Evolutionary conservation across 2,797 vertebrate genomes (phyloP), one percentile per base, ranked within the genome.

Genomic region (Peromyscus eremicus): DNA sequence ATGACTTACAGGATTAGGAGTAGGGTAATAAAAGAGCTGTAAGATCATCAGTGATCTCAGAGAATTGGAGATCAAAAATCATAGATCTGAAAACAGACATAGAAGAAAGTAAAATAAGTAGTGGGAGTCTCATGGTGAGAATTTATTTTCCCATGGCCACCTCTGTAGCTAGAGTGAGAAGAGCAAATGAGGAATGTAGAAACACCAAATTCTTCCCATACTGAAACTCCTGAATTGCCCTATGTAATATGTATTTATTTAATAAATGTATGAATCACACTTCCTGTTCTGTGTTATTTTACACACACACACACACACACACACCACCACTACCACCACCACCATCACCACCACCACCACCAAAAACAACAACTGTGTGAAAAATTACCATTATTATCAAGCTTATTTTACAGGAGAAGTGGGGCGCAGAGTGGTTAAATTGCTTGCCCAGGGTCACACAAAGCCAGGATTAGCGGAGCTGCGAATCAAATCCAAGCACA

Each of bases 21-120:
- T 3, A 40, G 27, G 8, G 0, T 52, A 84, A 43, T 60, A 93
- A 89, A 21, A 40, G 85, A 16, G 11, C 60, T 73, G 37, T 0
- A 64, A 93, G 77, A 40, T 85, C 37, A 88, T 43, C 37, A 16
- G 43, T 6, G 11, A 82, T 13, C 64, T 21, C 89, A 46, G 19
- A 14, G 40, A 97, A 62, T 17, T 27, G 64, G 77, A 79, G 1
- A 55, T 70, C 81, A 82, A 55, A 71, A 12, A 86, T 23, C 40
- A 93, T 10, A 86, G 49, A 66, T 89, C 81, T 83, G 40, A 85
- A 92, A 76, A 94, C 46, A 71, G 79, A 76, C 3, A 12, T 8
- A 25, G 23, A 73, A 84, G 73, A 17, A 89, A 73, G 89, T 94
- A 13, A 91, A 77, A 87, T 94, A 86, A 82, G 92, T 81, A 94